These are phyloP conservation scores for Rana temporaria DNA, from an alignment of 2,113 vertebrate genomes.

Conservation along the genomic window DNA sequence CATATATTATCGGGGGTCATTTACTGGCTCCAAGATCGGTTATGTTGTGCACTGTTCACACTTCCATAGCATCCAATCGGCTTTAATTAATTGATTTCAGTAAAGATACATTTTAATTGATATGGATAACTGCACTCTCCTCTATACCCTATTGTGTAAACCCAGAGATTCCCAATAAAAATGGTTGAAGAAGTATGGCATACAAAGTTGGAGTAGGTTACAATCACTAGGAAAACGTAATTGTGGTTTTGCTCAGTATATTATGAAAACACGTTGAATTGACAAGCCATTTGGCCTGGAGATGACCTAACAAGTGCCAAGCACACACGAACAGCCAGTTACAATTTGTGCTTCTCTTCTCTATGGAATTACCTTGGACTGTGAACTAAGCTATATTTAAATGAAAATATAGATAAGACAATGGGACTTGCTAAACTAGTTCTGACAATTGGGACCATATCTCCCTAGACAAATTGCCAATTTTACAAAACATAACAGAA, in stretches of 20 bases:
- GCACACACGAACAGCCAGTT: constrained; percentile 24
- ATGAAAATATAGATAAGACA: constrained; percentile 21
- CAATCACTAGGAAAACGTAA: constrained; percentile 2
- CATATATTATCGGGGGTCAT: too few relatives aligned
- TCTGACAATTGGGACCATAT: constrained; percentile 25
- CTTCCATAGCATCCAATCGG: too few relatives aligned
- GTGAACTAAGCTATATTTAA: constrained; percentile 8
- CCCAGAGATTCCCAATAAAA: neutral
- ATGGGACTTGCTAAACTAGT: constrained; percentile 18
- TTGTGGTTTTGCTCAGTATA: neutral
- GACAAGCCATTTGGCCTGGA: constrained; percentile 24
- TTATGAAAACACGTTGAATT: constrained; percentile 17
- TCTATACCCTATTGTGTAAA: too few relatives aligned
- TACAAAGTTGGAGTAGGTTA: neutral
- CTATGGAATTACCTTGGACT: constrained; percentile 8
- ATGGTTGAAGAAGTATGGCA: neutral
- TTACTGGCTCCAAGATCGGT: too few relatives aligned
- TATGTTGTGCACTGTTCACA: too few relatives aligned
- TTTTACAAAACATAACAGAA: constrained; percentile 9
- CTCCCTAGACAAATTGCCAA: constrained; percentile 12
- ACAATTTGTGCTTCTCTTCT: neutral
- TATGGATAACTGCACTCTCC: too few relatives aligned
- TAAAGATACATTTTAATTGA: too few relatives aligned
- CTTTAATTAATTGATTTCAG: too few relatives aligned
- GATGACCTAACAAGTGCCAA: constrained; percentile 39